These are phyloP conservation scores for Danio albolineatus DNA, from an alignment of 2,797 vertebrate species.

Conservation along the genomic window DNA sequence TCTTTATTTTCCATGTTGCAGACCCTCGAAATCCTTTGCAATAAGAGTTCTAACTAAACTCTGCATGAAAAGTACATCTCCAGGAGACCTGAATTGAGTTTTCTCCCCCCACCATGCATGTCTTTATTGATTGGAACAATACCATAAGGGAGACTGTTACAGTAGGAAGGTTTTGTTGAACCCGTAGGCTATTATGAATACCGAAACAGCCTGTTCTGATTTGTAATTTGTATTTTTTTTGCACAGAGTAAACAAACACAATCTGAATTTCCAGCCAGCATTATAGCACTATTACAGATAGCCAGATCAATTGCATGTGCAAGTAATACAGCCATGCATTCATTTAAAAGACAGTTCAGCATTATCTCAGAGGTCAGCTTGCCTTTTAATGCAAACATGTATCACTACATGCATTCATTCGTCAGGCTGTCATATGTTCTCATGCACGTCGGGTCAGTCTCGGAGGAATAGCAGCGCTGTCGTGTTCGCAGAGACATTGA, in stretches of 20 bases:
- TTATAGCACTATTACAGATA: neutral
- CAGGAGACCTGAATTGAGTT: neutral
- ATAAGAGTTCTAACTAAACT: neutral
- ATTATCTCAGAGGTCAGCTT: neutral
- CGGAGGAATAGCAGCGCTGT: constrained; percentile 46
- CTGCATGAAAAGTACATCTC: neutral
- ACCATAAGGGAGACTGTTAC: constrained; percentile 21
- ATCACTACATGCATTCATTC: neutral
- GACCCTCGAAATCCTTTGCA: neutral
- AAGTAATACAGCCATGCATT: neutral
- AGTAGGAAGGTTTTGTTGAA: constrained; percentile 8
- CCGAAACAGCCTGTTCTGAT: neutral
- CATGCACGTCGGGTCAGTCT: constrained; percentile 41
- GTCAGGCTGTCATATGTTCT: constrained; percentile 9
- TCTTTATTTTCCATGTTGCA: neutral
- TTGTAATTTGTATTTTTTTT: neutral
- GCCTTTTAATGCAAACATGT: neutral
- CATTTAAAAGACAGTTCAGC: neutral
- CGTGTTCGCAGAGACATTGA: constrained; percentile 54
- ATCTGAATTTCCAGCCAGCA: neutral
- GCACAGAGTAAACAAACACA: neutral
- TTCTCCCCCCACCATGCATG: neutral
- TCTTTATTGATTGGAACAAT: constrained; percentile 30
- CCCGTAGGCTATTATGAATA: neutral
- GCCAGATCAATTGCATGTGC: neutral